These are phyloP conservation scores for Ascidia mentula DNA, from an alignment of 23 tunicate species.

Conservation along the genomic window DNA sequence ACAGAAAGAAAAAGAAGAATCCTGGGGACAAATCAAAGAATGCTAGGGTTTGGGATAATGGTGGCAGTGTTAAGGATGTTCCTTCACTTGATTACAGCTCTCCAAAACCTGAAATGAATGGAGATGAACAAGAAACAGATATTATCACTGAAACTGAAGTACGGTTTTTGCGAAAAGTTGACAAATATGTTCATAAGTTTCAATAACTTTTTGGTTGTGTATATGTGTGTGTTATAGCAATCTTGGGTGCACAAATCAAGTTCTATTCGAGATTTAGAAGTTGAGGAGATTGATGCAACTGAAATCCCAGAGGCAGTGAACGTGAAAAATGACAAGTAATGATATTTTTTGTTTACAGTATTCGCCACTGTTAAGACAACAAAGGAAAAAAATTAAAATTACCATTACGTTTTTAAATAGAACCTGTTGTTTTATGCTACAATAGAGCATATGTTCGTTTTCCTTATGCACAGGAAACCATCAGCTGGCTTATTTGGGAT, in stretches of 20 bases:
- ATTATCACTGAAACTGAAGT: slow-evolving; percentile 34
- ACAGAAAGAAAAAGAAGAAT: slow-evolving; percentile 30
- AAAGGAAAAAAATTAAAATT: no score
- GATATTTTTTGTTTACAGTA: neutral
- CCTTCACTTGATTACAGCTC: slow-evolving; percentile 55
- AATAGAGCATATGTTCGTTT: no score
- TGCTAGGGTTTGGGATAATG: slow-evolving; percentile 74
- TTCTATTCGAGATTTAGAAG: slow-evolving; percentile 66
- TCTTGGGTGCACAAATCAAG: slow-evolving; percentile 50
- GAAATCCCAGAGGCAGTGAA: neutral
- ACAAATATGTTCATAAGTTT: neutral
- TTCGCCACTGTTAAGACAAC: no score
- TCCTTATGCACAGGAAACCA: slow-evolving; percentile 53
- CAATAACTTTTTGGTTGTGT: no score
- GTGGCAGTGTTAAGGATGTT: slow-evolving; percentile 67
- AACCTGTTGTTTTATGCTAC: no score
- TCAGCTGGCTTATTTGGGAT: slow-evolving; percentile 80
- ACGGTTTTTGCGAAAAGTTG: slow-evolving; percentile 18
- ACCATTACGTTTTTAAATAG: no score
- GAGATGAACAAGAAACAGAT: slow-evolving; percentile 9
- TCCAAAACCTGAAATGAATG: slow-evolving; percentile 23
- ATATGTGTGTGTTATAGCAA: slow-evolving; percentile 20
- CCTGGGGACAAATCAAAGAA: slow-evolving; percentile 55
- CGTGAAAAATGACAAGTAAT: neutral
- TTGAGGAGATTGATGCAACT: slow-evolving; percentile 28